Percentiles rank a stretch among this genome's conserved stretches.
Evolutionary conservation across 2,888 invertebrate species (phyloP).

Genomic region (Trisateles emortualis): DNA sequence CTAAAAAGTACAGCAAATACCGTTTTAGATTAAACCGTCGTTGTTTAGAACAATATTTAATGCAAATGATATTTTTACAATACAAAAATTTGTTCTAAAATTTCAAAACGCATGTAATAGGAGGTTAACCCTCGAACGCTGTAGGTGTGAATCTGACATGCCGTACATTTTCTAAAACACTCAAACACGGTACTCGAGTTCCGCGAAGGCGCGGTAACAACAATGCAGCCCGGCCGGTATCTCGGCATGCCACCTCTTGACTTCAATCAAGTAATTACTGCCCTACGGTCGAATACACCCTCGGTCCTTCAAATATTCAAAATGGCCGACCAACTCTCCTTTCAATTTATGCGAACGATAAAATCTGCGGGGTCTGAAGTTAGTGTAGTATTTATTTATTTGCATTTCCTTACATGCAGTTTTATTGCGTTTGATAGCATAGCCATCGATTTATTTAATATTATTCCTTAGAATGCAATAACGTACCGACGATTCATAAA

Average conservation of each 20-base stretch:
- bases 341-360: constrained; percentile 74
- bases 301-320: constrained; percentile 79
- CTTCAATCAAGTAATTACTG: constrained; percentile 87
- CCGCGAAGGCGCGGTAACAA: constrained; percentile 63
- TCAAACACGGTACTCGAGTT: constrained; percentile 59
- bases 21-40: constrained; percentile 45
- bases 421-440: constrained; percentile 17
- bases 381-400: constrained; percentile 8
- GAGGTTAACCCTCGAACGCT: constrained; percentile 80
- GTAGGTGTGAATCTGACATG: constrained; percentile 77
- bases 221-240: constrained; percentile 74
- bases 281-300: constrained; percentile 82
- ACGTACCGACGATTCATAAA: constrained; percentile 67
- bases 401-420: constrained; percentile 9
- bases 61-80: constrained; percentile 38
- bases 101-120: constrained; percentile 29
- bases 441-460: constrained; percentile 44
- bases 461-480: constrained; percentile 62
- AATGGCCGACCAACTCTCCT: constrained; percentile 73
- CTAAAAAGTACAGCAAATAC: no score
- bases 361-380: constrained; percentile 56
- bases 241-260: constrained; percentile 85
- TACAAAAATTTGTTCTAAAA: constrained; percentile 12
- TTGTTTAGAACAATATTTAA: constrained; percentile 44
- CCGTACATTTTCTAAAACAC: constrained; percentile 73